These are phyloP conservation scores for Lepidostoma basale DNA, from an alignment of 1,140 invertebrate genomes.

Conservation along the genomic window DNA sequence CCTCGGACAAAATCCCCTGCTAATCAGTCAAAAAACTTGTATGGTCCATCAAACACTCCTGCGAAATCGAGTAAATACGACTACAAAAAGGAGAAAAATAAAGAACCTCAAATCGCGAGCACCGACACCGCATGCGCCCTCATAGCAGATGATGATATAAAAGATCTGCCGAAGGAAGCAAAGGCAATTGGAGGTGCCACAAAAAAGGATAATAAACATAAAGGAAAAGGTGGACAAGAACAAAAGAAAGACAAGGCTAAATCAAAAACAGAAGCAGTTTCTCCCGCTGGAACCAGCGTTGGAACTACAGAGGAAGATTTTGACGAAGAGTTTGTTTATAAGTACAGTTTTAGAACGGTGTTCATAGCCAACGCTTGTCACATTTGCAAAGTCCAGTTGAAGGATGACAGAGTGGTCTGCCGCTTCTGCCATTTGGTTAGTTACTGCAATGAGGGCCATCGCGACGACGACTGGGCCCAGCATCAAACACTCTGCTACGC, in stretches of 20 bases:
- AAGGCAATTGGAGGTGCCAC: neutral
- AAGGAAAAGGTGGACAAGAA: conserved; percentile 48
- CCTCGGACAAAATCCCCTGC: conserved; percentile 21
- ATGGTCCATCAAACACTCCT: conserved; percentile 60
- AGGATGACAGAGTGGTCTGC: conserved; percentile 51
- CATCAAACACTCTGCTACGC: conserved; percentile 59
- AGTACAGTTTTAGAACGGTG: conserved; percentile 60
- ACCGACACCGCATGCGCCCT: conserved; percentile 52
- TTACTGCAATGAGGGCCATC: conserved; percentile 56
- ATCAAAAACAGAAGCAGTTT: conserved; percentile 41
- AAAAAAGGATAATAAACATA: conserved; percentile 42
- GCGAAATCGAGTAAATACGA: conserved; percentile 61
- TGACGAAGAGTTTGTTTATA: conserved; percentile 56
- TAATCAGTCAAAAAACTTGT: conserved; percentile 59
- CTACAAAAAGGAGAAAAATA: conserved; percentile 61
- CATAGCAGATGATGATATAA: conserved; percentile 51
- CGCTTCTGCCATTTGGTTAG: conserved; percentile 56
- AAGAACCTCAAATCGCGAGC: conserved; percentile 49
- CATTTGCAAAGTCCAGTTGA: conserved; percentile 55
- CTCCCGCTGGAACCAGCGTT: conserved; percentile 36
- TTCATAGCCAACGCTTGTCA: conserved; percentile 56
- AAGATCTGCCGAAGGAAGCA: conserved; percentile 2
- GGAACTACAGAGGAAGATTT: conserved; percentile 36
- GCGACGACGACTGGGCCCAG: conserved; percentile 56
- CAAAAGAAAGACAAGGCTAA: conserved; percentile 40